Percentiles rank a stretch among this genome's conserved stretches.
These are phyloP conservation scores for Cryptoblepharus egeriae DNA, from an alignment of 2,797 vertebrate species.

Conservation along the genomic window DNA sequence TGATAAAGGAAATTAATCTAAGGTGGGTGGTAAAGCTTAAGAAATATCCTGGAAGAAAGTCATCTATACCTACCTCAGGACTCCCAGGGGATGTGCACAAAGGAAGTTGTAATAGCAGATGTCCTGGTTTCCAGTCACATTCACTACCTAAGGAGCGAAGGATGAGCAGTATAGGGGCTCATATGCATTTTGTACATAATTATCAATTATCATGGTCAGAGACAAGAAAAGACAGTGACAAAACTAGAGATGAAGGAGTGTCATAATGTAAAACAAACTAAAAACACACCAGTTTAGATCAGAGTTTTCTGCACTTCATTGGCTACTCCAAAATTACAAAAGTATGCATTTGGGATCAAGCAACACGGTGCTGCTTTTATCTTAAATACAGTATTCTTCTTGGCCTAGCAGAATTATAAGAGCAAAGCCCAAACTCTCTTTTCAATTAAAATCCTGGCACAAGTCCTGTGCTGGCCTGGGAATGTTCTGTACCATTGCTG, in stretches of 20 bases:
- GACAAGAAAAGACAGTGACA: not conserved
- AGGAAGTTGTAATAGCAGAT: slow-evolving; percentile 87
- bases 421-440: not conserved
- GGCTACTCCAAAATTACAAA: not conserved
- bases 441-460: too few relatives aligned
- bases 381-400: not conserved
- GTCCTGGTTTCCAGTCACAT: slow-evolving; percentile 84
- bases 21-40: not conserved
- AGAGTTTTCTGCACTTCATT: not conserved
- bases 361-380: too few relatives aligned
- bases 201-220: not conserved
- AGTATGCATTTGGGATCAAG: not conserved
- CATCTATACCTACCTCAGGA: slow-evolving; percentile 78
- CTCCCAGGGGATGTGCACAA: slow-evolving; percentile 80
- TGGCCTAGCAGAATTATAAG: not conserved
- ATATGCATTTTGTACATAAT: not conserved
- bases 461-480: too few relatives aligned
- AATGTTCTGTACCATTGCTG: too few relatives aligned
- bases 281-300: not conserved
- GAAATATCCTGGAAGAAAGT: not conserved
- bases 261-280: not conserved
- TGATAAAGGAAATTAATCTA: too few relatives aligned
- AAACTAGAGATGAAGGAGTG: not conserved
- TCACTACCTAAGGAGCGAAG: slow-evolving; percentile 74
- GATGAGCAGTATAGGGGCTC: not conserved